Base-by-base conservation (phyloP, 2,888 invertebrate genomes). In the Epistrophella euchroma region DNA sequence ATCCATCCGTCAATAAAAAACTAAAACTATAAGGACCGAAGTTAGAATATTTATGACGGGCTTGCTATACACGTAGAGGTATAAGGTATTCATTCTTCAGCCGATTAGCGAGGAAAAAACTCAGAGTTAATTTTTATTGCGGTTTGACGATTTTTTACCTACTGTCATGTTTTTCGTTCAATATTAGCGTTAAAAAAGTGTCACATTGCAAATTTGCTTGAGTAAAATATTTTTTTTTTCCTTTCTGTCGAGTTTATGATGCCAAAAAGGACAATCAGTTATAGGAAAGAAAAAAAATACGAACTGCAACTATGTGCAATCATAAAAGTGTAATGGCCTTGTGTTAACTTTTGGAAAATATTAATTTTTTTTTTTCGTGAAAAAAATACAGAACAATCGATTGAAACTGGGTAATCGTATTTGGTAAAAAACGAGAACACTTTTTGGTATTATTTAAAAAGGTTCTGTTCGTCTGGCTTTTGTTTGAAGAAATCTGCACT, bases 361-460 rank as follows among this genome's bases (percentile, higher is more conserved):
- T n/a, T 25, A 43, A 4, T 62, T 13, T 28, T 50, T 62, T 45
- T 68, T 71, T 82, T 76, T 64, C 45, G 40, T 58, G 50, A 71
- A 82, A 77, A 71, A 71, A 71, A 37, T 40, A 64, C n/a, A 28
- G 37, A 35, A 84, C 74, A 76, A 75, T 80, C 55, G 60, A 50
- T 66, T 64, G 81, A 81, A 85, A 86, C 86, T 86, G 82, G 86
- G 86, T 86, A 86, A 86, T 86, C 86, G 86, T 86, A 86, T 82
- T 86, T 82, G 86, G 86, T 86, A 86, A 86, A 86, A 86, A 86
- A 86, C 77, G 86, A 86, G 86, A 86, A 76, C 86, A 86, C 77
- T 81, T 82, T 86, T 79, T 70, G 60, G 76, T 43, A 19, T 66
- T 52, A 52, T 52, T 6, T 52, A 13, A 13, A 40, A 15, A 45